Percentiles rank a stretch among this genome's conserved stretches.
These are phyloP conservation scores for Rousettus leschenaultii DNA, from an alignment of 2,113 vertebrate genomes.

Conservation along the genomic window DNA sequence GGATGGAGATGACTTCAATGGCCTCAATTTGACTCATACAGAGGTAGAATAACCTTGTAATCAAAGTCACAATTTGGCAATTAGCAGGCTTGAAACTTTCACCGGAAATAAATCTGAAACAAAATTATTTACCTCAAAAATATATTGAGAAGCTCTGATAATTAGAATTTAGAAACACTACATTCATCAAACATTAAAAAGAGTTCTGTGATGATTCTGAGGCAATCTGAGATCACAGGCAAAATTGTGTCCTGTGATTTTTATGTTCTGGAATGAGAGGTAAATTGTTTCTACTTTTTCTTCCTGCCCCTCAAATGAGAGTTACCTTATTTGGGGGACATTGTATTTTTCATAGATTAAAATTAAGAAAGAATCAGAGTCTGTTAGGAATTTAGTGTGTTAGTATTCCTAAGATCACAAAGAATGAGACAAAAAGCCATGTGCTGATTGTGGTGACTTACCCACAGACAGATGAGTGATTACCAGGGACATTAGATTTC, in stretches of 20 bases:
- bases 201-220: not conserved
- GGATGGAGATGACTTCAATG: not conserved
- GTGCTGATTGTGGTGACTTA: not conserved
- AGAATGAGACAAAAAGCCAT: not conserved
- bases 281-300: not conserved
- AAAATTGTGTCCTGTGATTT: not conserved
- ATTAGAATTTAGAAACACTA: slow-evolving; percentile 16
- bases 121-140: not conserved
- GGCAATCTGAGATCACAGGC: not conserved
- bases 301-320: not conserved
- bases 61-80: not conserved
- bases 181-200: not conserved
- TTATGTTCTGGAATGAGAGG: not conserved
- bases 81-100: not conserved
- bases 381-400: not conserved
- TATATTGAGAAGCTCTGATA: not conserved
- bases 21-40: not conserved
- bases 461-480: not conserved
- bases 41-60: not conserved
- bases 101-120: not conserved
- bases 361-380: not conserved
- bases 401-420: not conserved
- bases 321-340: not conserved
- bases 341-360: not conserved
- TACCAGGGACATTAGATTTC: not conserved